Evolutionary conservation across 2,888 invertebrate species (phyloP).

Genomic region (Miltochrista miniata): DNA sequence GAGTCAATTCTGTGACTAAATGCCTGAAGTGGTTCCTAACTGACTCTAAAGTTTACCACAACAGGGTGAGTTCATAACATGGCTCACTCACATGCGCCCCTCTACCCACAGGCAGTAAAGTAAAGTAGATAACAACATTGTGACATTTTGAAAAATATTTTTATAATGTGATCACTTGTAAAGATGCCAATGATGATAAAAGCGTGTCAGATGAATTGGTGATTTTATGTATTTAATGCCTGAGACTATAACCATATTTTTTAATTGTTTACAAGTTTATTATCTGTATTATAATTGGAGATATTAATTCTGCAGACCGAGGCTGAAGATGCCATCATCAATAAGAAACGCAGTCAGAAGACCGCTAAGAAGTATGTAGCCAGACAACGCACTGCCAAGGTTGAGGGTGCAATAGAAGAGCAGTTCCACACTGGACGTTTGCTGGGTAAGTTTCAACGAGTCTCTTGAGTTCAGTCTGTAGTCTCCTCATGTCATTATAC

Average conservation of each 20-base stretch:
- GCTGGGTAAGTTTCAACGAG: conserved; percentile 86
- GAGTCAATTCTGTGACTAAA: no score
- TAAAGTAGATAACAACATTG: no score
- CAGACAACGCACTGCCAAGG: conserved; percentile 96
- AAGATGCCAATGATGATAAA: conserved; percentile 48
- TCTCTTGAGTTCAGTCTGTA: neutral
- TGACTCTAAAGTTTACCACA: no score
- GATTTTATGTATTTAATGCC: conserved; percentile 41
- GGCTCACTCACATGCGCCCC: no score
- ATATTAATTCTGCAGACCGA: conserved; percentile 85
- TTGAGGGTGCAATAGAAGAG: conserved; percentile 96
- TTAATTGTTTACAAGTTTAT: neutral
- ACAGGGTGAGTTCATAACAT: no score
- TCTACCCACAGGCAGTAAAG: no score
- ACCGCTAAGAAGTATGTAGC: conserved; percentile 95
- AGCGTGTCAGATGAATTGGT: conserved; percentile 85
- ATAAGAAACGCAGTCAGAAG: conserved; percentile 97
- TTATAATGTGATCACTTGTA: no score
- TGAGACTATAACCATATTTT: conserved; percentile 25
- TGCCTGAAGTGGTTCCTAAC: no score
- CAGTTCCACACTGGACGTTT: conserved; percentile 98
- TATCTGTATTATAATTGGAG: neutral
- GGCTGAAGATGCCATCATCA: conserved; percentile 96
- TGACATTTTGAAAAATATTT: no score
- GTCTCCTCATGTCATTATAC: no score